Percentiles rank a stretch among this genome's conserved stretches.
phyloP scores from a whole-genome alignment of 2,113 vertebrate genomes.

The Australoheros scitulus region DNA sequence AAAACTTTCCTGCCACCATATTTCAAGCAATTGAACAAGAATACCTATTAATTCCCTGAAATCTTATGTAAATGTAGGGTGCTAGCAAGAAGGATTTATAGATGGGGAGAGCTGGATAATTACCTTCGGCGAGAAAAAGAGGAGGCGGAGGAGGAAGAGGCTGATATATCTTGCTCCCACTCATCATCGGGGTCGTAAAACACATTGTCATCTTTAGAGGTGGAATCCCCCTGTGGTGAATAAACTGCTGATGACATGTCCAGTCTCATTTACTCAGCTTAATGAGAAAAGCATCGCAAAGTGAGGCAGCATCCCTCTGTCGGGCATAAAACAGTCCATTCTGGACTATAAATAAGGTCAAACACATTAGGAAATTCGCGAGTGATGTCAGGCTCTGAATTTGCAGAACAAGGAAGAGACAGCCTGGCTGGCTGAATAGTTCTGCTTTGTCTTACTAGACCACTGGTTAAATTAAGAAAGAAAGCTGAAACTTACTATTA shows the following conservation, averaged over 20 bases:
- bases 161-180: slow-evolving; percentile 93
- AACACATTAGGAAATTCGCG: slow-evolving; percentile 30
- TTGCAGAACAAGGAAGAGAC: slow-evolving; percentile 34
- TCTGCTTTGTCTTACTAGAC: neutral
- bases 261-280: slow-evolving; percentile 55
- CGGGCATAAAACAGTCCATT: slow-evolving; percentile 50
- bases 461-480: neutral
- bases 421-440: neutral
- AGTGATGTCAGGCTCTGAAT: slow-evolving; percentile 28
- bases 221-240: slow-evolving; percentile 79
- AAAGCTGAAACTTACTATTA: neutral
- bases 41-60: slow-evolving; percentile 1
- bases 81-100: neutral
- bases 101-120: slow-evolving; percentile 39
- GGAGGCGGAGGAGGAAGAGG: slow-evolving; percentile 67
- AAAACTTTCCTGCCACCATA: neutral
- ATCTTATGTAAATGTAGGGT: slow-evolving; percentile 14
- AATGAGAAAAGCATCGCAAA: slow-evolving; percentile 62
- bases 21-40: slow-evolving; percentile 11
- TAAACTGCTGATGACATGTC: slow-evolving; percentile 64
- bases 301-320: slow-evolving; percentile 39
- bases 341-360: slow-evolving; percentile 56
- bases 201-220: slow-evolving; percentile 84
- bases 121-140: slow-evolving; percentile 91
- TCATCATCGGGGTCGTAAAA: slow-evolving; percentile 94